Evolutionary conservation across 2,797 vertebrate genomes (phyloP), one percentile per base, ranked within the genome.

Genomic region (Anguilla obscura): DNA sequence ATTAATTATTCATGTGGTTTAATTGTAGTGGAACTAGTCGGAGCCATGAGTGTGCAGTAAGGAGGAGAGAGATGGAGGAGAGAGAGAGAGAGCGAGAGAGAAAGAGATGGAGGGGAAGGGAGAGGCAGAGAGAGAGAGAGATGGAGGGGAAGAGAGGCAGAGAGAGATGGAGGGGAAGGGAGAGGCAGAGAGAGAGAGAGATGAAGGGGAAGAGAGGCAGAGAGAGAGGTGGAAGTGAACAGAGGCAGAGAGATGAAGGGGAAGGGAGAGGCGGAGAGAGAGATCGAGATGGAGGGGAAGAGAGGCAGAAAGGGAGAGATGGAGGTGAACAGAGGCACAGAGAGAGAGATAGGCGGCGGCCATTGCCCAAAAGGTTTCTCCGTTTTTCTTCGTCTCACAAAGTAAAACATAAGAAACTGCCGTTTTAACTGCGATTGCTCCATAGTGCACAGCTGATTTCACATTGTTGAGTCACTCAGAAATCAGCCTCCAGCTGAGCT

Each of bases 1-100:
- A n/a, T 85, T 50, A 74, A 85, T 88, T 88, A 88, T 88, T 85
- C 87, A 88, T 85, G 50, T 14, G 30, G 40, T 74, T 76, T 88
- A 52, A 85, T 88, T 76, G 48, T 45, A 54, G 82, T 85, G 84
- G 74, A 85, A 88, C 48, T 76, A 60, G 58, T 71, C 76, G 30
- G 86, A 86, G 50, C 27, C 2, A 30, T 63, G 21, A 63, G 16
- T 63, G 14, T 63, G 60, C 16, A 21, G 4, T 16, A 2, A 18
- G 60, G 14, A 18, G 16, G 60, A 18, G 21, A 18, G 21, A 18
- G 18, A 63, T 24, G 21, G 16, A 18, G 2, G 21, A 24, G 56
- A 1, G n/a, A 18, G n/a, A 7, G 2, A 7, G 63, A 21, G 6
- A 24, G 63, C 24, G 1, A 2, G 21, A 24, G 14, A 60, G 58